phyloP scores from a whole-genome alignment of 2,113 vertebrate species.

The Echinops telfairi region DNA sequence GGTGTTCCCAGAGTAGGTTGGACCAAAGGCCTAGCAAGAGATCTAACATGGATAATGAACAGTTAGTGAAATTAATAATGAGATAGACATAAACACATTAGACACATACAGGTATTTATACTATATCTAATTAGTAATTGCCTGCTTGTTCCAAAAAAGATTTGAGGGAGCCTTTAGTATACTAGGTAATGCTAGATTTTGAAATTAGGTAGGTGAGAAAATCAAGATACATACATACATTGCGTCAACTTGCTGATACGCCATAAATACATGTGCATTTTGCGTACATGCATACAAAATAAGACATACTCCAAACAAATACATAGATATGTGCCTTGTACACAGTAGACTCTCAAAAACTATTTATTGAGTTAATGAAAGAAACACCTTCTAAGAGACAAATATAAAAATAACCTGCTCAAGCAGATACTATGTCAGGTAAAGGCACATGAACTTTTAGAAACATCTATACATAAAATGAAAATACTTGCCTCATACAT shows the following conservation, averaged over 20 bases:
- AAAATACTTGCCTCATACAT: neutral
- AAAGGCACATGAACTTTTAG: neutral
- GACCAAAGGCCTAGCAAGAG: neutral
- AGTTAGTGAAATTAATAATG: neutral
- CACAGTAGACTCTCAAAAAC: neutral
- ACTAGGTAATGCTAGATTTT: neutral
- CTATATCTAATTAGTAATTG: neutral
- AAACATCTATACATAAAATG: neutral
- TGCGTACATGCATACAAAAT: neutral
- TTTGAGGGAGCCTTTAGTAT: neutral
- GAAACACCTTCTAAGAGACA: slow-evolving; percentile 30
- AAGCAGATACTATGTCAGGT: slow-evolving; percentile 27
- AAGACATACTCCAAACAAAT: neutral
- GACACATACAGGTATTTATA: neutral
- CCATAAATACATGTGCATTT: neutral
- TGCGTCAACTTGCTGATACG: neutral
- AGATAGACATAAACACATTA: fast-evolving
- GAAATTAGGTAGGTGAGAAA: slow-evolving; percentile 35
- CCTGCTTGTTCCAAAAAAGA: neutral
- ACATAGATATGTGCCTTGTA: neutral
- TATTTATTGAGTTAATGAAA: slow-evolving; percentile 32
- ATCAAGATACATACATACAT: neutral
- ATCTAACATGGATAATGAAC: neutral
- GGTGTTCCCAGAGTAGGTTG: neutral
- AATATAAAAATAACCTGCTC: slow-evolving; percentile 45